A percentile compares a stretch with the other conserved stretches of the same genome.
phyloP scores from a whole-genome alignment of 2,797 vertebrate species.

The Rhynchonycteris naso region DNA sequence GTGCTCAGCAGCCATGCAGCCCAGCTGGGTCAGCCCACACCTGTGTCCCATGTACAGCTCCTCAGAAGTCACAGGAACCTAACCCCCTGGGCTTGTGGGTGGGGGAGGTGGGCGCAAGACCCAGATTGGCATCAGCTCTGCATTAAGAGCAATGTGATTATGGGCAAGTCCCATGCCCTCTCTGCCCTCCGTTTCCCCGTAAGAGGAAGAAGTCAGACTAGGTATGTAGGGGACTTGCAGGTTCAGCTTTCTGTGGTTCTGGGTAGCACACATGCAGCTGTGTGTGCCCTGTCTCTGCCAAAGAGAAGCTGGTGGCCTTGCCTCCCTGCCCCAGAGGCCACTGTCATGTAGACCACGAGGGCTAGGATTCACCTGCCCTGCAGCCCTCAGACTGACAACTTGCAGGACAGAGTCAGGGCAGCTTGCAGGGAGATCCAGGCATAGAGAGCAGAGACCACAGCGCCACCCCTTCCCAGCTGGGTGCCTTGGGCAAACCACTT shows the following conservation, averaged over 20 bases:
- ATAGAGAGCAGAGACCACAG: rapidly evolving
- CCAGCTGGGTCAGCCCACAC: background rate
- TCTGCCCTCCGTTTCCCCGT: background rate
- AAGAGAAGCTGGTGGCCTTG: background rate
- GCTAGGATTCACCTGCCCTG: rapidly evolving
- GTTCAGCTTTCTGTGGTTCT: background rate
- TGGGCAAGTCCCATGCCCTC: rapidly evolving
- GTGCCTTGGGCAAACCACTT: rapidly evolving
- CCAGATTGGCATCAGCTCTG: background rate
- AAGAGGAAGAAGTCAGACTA: background rate
- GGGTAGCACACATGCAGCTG: rapidly evolving
- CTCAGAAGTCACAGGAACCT: background rate
- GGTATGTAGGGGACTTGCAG: background rate
- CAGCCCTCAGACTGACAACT: too few relatives aligned
- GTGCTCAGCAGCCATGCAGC: too few relatives aligned
- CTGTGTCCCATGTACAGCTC: background rate
- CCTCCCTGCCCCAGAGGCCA: background rate
- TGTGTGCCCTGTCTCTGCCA: background rate
- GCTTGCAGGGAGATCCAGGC: background rate
- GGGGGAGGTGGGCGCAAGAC: rapidly evolving
- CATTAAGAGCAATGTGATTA: background rate
- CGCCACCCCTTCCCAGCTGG: rapidly evolving
- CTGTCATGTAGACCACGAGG: background rate
- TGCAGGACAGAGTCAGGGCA: background rate
- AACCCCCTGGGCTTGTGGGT: rapidly evolving